These are phyloP conservation scores for Fratercula arctica DNA, from an alignment of 2,797 vertebrate genomes.

Conservation along the genomic window DNA sequence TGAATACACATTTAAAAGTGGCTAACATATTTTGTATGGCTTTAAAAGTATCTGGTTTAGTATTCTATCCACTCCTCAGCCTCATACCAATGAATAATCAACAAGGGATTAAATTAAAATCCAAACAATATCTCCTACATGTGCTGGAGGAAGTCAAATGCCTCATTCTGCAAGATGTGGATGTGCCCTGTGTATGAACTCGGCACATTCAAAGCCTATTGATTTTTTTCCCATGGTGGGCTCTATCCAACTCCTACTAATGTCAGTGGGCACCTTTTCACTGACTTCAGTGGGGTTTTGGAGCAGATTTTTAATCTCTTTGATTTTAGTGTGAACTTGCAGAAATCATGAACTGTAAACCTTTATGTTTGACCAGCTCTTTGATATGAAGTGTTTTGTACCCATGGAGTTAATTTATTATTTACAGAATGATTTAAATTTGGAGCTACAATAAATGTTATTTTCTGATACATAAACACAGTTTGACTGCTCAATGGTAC, in stretches of 20 bases:
- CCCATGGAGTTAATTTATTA: background rate
- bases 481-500: background rate
- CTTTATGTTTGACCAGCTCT: background rate
- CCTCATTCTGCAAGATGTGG: constrained; percentile 1
- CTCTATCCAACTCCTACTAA: background rate
- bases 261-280: background rate
- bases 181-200: constrained; percentile 46
- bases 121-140: constrained; percentile 3
- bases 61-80: constrained; percentile 11
- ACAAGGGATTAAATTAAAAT: constrained; percentile 45
- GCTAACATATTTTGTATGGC: background rate
- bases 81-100: constrained; percentile 36
- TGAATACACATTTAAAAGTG: background rate
- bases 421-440: constrained; percentile 31
- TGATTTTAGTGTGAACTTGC: background rate
- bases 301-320: background rate
- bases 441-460: background rate
- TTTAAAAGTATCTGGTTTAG: background rate
- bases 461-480: background rate
- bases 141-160: background rate
- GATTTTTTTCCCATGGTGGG: background rate
- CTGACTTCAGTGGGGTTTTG: background rate
- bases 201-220: background rate
- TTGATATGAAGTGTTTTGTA: background rate
- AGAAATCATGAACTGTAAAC: background rate